These are phyloP conservation scores for Bradypodion ventrale DNA, from an alignment of 2,797 vertebrate species.

Conservation along the genomic window DNA sequence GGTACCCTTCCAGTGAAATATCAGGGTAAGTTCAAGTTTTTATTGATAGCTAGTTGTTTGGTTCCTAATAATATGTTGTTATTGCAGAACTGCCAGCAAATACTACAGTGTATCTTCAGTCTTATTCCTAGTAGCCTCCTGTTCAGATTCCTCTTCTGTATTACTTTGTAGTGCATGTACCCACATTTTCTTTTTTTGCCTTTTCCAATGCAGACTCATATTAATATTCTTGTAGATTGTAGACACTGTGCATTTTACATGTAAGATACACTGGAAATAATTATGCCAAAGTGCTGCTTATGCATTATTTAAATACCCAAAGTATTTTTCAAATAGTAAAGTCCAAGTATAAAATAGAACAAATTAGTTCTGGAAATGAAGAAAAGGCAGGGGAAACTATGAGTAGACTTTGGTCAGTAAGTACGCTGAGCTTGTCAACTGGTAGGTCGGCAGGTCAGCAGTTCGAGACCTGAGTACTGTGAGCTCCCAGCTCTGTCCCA, in stretches of 20 bases:
- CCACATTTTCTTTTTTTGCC: neutral
- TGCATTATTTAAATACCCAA: neutral
- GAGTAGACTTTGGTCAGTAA: neutral
- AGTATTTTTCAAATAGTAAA: neutral
- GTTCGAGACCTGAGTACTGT: too few species aligned
- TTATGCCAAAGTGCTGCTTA: neutral
- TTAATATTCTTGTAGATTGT: neutral
- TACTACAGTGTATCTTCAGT: neutral
- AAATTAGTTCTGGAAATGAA: neutral
- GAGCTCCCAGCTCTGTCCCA: too few species aligned
- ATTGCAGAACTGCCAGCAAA: neutral
- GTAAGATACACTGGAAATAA: neutral
- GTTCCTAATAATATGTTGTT: neutral
- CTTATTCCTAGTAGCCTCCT: neutral
- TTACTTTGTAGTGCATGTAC: neutral
- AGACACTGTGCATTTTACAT: neutral
- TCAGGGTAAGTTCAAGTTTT: slow-evolving; percentile 79
- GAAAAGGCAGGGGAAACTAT: too few species aligned
- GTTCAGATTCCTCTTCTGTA: neutral
- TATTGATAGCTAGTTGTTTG: neutral
- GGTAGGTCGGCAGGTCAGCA: too few species aligned
- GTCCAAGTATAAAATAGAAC: too few species aligned
- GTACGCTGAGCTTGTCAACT: neutral
- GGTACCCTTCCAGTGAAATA: slow-evolving; percentile 89
- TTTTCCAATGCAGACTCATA: neutral